phyloP scores from a whole-genome alignment of 2,113 vertebrate species.

The Speoplatyrhinus poulsoni region DNA sequence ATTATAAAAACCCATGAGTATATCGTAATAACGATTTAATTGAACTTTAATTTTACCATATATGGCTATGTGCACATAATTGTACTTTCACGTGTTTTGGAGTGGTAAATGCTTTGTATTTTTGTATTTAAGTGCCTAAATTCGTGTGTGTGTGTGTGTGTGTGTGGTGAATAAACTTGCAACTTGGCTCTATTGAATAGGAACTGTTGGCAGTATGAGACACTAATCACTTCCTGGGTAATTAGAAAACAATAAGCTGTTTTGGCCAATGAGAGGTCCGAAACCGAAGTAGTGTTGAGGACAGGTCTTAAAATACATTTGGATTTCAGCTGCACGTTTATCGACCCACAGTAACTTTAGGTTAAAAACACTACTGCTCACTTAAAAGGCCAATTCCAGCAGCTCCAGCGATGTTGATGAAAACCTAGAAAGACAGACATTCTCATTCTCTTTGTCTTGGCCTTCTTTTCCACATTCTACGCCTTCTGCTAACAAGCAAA shows the following conservation, averaged over 20 bases:
- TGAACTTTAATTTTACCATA: background rate
- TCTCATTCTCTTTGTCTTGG: conserved; percentile 3
- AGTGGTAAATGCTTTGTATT: background rate
- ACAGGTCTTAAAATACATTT: background rate
- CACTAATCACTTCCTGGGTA: conserved; percentile 16
- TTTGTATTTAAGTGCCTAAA: background rate
- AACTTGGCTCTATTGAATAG: conserved; percentile 21
- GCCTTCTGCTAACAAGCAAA: conserved; percentile 9
- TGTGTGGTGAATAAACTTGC: background rate
- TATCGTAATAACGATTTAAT: no score
- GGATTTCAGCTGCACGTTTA: conserved; percentile 1
- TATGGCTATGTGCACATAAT: background rate
- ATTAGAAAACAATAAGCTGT: conserved; percentile 25
- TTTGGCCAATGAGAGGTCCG: conserved; percentile 16
- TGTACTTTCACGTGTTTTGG: background rate
- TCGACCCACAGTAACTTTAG: conserved; percentile 1
- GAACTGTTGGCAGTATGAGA: conserved; percentile 14
- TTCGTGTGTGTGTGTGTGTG: background rate
- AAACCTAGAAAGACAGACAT: conserved; percentile 10
- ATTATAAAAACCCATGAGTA: no score
- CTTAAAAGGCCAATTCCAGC: conserved; percentile 12
- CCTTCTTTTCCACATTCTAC: background rate
- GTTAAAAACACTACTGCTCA: conserved; percentile 9
- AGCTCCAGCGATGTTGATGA: conserved; percentile 9
- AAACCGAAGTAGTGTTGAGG: conserved; percentile 7